Evolutionary conservation across 92 coral and sea anemone genomes (phyloP).

Genomic region (Epizoanthus fatuus): DNA sequence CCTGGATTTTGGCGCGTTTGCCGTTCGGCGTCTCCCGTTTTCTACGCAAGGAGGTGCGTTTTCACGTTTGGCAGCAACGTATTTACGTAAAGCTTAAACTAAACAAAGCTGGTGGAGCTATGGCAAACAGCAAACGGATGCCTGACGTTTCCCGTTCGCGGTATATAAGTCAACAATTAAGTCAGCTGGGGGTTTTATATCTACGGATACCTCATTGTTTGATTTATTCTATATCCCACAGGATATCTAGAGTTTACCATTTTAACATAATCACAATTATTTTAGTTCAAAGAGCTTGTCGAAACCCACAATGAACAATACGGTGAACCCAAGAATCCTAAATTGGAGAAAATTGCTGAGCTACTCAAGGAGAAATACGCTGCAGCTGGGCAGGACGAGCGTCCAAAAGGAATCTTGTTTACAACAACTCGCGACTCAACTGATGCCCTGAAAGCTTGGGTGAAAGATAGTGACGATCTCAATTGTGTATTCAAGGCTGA

Average conservation of each 20-base stretch:
- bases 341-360: conserved; percentile 63
- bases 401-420: conserved; percentile 82
- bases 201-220: too few species aligned
- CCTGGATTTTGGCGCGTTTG: too few species aligned
- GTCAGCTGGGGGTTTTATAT: too few species aligned
- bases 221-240: too few species aligned
- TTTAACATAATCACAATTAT: not conserved
- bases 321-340: conserved; percentile 75
- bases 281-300: conserved; percentile 36
- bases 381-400: conserved; percentile 31
- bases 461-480: conserved; percentile 65
- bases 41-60: too few species aligned
- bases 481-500: conserved; percentile 66
- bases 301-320: conserved; percentile 12
- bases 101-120: too few species aligned
- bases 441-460: conserved; percentile 77
- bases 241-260: not conserved
- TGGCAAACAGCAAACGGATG: too few species aligned
- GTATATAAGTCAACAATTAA: too few species aligned
- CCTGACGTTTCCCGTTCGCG: too few species aligned
- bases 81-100: too few species aligned
- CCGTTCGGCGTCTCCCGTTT: too few species aligned
- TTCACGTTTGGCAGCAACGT: too few species aligned
- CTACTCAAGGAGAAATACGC: conserved; percentile 50
- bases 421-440: conserved; percentile 80